Evolutionary conservation across 1,140 invertebrate genomes (phyloP).

Genomic region (Zaprionus camerounensis): DNA sequence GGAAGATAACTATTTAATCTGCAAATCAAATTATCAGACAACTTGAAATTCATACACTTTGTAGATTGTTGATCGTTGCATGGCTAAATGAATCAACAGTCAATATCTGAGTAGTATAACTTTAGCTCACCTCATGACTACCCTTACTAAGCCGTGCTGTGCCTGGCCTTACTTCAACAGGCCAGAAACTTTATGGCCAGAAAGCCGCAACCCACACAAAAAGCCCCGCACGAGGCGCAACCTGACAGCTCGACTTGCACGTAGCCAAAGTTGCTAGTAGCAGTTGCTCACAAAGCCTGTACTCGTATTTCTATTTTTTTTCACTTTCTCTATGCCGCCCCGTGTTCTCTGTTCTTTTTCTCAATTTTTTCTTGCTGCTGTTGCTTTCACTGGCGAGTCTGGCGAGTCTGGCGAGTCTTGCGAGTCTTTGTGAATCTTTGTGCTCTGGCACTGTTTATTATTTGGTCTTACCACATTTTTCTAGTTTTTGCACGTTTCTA

Average conservation of each 20-base stretch:
- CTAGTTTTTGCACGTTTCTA: constrained; percentile 82
- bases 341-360: neutral
- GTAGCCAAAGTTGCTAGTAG: constrained; percentile 70
- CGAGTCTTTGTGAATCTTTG: constrained; percentile 66
- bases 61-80: too few relatives aligned
- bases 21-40: neutral
- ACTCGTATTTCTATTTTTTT: constrained; percentile 27
- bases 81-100: neutral
- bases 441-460: constrained; percentile 72
- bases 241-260: constrained; percentile 77
- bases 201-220: constrained; percentile 72
- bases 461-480: constrained; percentile 77
- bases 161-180: constrained; percentile 58
- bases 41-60: too few relatives aligned
- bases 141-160: constrained; percentile 46
- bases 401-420: neutral
- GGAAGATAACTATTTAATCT: neutral
- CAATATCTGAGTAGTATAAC: neutral
- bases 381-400: constrained; percentile 6
- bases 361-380: constrained; percentile 20
- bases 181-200: constrained; percentile 72
- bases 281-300: constrained; percentile 43
- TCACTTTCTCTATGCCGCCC: constrained; percentile 12
- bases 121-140: constrained; percentile 16
- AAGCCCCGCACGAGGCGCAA: constrained; percentile 36